phyloP scores from a whole-genome alignment of 64 coral and sea anemone genomes.

The Trachythela sp. region DNA sequence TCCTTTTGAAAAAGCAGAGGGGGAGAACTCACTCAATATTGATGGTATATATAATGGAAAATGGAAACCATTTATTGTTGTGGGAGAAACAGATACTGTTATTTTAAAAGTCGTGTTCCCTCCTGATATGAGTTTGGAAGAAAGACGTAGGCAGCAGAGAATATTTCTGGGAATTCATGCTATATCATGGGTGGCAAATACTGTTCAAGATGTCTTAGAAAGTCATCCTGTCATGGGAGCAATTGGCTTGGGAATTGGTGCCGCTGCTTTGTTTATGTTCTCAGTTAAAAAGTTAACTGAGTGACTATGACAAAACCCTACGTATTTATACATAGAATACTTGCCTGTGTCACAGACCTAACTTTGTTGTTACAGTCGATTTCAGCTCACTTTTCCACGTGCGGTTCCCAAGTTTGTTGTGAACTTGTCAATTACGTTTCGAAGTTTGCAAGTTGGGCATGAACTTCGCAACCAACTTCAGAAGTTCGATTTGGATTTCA shows the following conservation, averaged over 20 bases:
- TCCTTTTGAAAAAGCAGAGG: neutral
- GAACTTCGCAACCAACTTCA: no score
- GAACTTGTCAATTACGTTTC: no score
- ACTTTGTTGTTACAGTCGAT: no score
- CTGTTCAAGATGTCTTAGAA: neutral
- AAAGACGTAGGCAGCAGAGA: neutral
- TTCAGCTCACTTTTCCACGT: no score
- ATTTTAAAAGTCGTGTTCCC: neutral
- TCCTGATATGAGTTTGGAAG: neutral
- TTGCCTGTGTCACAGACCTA: no score
- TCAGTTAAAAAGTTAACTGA: neutral
- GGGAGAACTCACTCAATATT: neutral
- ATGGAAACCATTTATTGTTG: neutral
- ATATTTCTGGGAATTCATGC: constrained; percentile 16
- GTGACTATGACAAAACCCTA: neutral
- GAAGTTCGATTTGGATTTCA: no score
- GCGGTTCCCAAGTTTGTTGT: no score
- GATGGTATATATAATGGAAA: neutral
- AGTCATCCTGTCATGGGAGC: neutral
- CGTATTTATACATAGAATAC: no score
- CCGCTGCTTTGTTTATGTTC: neutral
- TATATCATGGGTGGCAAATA: neutral
- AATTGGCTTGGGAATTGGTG: neutral
- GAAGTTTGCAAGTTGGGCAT: no score
- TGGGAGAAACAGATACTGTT: neutral